Base-by-base conservation (phyloP, 1,140 invertebrate genomes). In the Drosophila equinoxialis region DNA sequence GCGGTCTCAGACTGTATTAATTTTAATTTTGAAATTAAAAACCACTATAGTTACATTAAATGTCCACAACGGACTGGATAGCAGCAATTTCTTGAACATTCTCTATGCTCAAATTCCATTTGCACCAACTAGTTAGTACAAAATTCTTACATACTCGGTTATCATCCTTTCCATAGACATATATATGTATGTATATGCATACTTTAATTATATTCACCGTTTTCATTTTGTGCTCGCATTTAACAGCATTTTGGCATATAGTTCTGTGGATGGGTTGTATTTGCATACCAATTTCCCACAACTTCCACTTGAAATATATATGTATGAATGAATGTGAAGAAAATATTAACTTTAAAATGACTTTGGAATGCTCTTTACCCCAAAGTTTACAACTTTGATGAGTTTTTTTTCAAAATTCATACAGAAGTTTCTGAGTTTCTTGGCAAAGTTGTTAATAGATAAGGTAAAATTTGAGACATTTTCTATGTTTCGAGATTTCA, bases 241-340 rank as follows among this genome's bases (percentile, higher is more conserved):
- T 80, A 65, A 66, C 68, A 71, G 75, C 71, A 81, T 84, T 83
- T 80, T 83, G 77, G 45, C 73, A 63, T 69, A 61, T 48, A 59
- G 74, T 45, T 58, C 4, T 63, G 67, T 67, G 54, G 45, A 68
- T 71, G 59, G 68, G 64, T 62, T 63, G 66, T 74, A 85, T 85
- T 87, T 85, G 83, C 82, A 85, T 85, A 87, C 83, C 83, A 85
- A 82, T 85, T 85, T 54, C 57, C 45, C 75, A 59, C 64, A 72
- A 74, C 71, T 85, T 68, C 58, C 80, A 79, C 80, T 83, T 61
- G 7, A 63, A 82, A 76, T 45, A 71, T 33, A 37, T n/a, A 17
- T 20, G 20, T 39, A 39, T 3, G 11, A 3, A 11, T 20, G 7
- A 58, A 33, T n/a, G 30, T 58, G 57, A 71, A 54, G 7, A 35